These are phyloP conservation scores for Philaenus spumarius DNA, from an alignment of 1,140 invertebrate genomes.

Conservation along the genomic window DNA sequence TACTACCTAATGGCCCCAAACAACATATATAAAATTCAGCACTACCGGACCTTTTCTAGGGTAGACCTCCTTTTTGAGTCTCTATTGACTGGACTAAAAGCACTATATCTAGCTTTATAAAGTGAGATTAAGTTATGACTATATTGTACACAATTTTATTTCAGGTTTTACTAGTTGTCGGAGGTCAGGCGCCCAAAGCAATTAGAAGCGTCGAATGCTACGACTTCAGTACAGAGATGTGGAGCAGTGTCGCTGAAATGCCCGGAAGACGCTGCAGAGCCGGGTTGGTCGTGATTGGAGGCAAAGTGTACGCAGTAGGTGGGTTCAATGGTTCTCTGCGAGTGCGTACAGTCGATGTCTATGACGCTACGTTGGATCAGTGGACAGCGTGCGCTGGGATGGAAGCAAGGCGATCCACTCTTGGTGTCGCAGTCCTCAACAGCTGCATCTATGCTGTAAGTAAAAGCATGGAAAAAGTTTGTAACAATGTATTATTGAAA, in stretches of 20 bases:
- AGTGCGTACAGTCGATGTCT: constrained; percentile 81
- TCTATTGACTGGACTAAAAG: too few species aligned
- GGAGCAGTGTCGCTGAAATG: constrained; percentile 73
- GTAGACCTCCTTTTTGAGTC: too few species aligned
- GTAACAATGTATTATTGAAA: too few species aligned
- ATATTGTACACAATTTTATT: too few species aligned
- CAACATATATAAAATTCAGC: too few species aligned
- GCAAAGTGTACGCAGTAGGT: constrained; percentile 82
- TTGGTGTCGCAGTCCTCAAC: constrained; percentile 87
- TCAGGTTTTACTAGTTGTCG: constrained; percentile 78
- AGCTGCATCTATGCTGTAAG: constrained; percentile 81
- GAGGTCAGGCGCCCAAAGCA: constrained; percentile 94
- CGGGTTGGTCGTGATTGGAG: constrained; percentile 81
- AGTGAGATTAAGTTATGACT: too few species aligned
- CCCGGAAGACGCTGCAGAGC: constrained; percentile 60
- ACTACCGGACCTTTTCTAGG: too few species aligned
- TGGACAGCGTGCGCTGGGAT: constrained; percentile 83
- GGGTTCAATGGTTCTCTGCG: constrained; percentile 91
- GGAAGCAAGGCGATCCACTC: constrained; percentile 83
- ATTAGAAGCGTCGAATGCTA: constrained; percentile 88
- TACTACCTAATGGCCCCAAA: too few species aligned
- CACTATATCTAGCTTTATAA: too few species aligned
- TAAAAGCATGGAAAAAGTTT: too few species aligned
- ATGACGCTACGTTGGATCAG: constrained; percentile 74
- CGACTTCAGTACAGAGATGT: constrained; percentile 75